Evolutionary conservation across 2,888 invertebrate species (phyloP).

Genomic region (Agonum fuliginosum): DNA sequence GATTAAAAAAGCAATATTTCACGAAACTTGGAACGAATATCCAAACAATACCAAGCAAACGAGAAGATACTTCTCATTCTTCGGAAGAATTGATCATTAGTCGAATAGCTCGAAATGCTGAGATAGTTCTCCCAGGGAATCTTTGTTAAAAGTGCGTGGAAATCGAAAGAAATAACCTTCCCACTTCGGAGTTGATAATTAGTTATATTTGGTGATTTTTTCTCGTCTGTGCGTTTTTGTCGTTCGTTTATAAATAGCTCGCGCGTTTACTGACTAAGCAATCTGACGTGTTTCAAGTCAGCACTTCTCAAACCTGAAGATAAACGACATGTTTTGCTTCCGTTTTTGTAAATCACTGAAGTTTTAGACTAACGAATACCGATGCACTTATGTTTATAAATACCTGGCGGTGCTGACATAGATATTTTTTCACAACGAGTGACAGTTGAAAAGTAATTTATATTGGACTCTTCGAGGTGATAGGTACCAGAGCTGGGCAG

Average conservation of each 20-base stretch:
- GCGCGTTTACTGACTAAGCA: too few species aligned
- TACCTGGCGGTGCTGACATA: too few species aligned
- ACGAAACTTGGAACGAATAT: neutral
- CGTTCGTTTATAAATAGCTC: slow-evolving; percentile 6
- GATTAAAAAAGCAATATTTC: slow-evolving; percentile 15
- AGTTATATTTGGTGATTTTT: slow-evolving; percentile 4
- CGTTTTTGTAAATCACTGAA: slow-evolving; percentile 41
- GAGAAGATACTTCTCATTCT: neutral
- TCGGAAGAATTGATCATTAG: neutral
- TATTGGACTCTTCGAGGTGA: too few species aligned
- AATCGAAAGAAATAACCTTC: neutral
- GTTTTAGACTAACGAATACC: too few species aligned
- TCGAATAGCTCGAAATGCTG: neutral
- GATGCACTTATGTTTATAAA: slow-evolving; percentile 48
- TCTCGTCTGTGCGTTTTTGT: slow-evolving; percentile 7
- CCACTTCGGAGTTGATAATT: neutral
- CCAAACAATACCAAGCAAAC: neutral
- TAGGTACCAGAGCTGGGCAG: too few species aligned
- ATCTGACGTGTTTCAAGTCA: neutral
- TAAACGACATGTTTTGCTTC: slow-evolving; percentile 36
- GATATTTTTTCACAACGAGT: too few species aligned
- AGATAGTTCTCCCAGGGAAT: slow-evolving; percentile 2
- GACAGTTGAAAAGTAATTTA: too few species aligned
- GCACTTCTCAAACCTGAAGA: slow-evolving; percentile 6
- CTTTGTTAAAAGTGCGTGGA: slow-evolving; percentile 20